Evolutionary conservation across 2,888 invertebrate genomes (phyloP), one percentile per base, ranked within the genome.

Genomic region (Dynastes maya): DNA sequence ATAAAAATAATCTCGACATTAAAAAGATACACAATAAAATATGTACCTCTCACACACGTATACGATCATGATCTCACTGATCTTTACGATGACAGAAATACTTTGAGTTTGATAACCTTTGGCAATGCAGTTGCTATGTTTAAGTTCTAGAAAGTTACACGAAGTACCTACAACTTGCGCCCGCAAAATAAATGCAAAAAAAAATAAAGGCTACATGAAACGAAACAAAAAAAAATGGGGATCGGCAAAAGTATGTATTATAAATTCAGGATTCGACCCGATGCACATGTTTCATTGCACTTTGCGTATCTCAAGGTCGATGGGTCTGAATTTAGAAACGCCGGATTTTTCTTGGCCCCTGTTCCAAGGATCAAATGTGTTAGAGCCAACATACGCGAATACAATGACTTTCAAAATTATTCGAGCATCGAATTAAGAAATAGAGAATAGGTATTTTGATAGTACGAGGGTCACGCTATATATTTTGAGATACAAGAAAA

Each of bases 211-310:
- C n/a, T 13, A 72, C 72, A 58, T 29, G 32, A 16, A 72, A 72
- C 58, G 49, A 72, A 72, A 58, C 13, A 70, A 70, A 70, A 72
- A 72, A 61, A 70, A 70, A 53, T 37, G 32, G 5, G 5, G 22
- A 58, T 27, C 55, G 55, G 72, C 72, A 27, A 72, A 72, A 72
- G 72, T 72, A 72, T 72, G 72, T 72, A 72, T 72, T 72, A 72
- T 72, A 72, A 72, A 72, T 72, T 72, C 72, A 72, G 72, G 58
- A 72, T 72, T 58, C 72, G 72, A 72, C 72, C 72, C 58, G 72
- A 72, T 67, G 80, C 86, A 85, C 86, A 85, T 87, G 87, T 87
- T 87, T 85, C 86, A 84, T 85, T 87, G 87, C 87, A 87, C 86
- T 87, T 86, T 86, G 85, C 85, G 83, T 83, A 81, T 80, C 82